Percentiles rank a stretch among this genome's conserved stretches.
Conservation (phyloP, 2,113 vertebrate species). For the Saimiri boliviensis region DNA sequence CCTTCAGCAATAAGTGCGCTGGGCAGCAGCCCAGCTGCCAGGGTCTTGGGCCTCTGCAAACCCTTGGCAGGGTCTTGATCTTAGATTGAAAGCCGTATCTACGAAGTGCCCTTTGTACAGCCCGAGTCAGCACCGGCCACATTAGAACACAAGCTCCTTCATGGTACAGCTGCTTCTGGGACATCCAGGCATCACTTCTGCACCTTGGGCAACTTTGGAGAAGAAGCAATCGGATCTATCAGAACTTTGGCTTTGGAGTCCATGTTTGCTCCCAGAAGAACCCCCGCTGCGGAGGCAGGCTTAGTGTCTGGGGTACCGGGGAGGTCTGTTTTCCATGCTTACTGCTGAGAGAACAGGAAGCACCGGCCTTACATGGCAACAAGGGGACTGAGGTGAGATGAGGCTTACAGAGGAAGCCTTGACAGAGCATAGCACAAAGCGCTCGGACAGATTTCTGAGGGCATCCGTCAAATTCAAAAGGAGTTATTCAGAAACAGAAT, state of each 20-base stretch:
- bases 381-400: background rate
- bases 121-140: fast-evolving
- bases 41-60: background rate
- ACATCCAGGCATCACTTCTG: fast-evolving
- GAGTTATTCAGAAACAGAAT: background rate
- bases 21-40: background rate
- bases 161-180: fast-evolving
- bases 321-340: background rate
- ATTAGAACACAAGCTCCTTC: fast-evolving
- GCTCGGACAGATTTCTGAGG: background rate
- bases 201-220: no score
- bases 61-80: background rate
- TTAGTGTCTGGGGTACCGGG: background rate
- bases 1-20: background rate
- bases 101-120: background rate
- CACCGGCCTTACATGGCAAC: background rate
- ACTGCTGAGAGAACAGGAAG: background rate
- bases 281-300: background rate
- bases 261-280: background rate
- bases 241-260: background rate
- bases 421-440: background rate
- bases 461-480: background rate
- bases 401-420: background rate
- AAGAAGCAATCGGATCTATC: background rate
- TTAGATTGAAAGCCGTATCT: background rate